Base-by-base conservation (phyloP, 2,797 vertebrate species). In the Periparus ater region DNA sequence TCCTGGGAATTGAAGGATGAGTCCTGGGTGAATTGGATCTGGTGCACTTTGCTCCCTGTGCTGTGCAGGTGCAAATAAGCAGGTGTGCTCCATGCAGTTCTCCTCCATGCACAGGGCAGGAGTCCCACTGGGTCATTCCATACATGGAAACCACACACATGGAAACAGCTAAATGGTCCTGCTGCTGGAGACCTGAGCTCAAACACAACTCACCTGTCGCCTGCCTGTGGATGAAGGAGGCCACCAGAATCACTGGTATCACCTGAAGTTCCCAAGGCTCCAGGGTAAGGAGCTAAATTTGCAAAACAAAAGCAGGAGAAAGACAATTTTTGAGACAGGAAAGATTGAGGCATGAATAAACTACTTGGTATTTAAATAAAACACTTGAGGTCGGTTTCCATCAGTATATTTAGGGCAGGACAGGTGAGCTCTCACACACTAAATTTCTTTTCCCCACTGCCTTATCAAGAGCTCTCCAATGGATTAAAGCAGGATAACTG, bases 311-410 rank as follows among this genome's bases (percentile, higher is more conserved):
- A 74, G 3, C 20, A n/a, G 6, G 9, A 17, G 17, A 7, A 70
- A 88, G 17, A 29, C 17, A 70, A 30, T 53, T 96, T 91, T 55
- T 78, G 54, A 86, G n/a, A 79, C 30, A 88, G 62, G 17, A 82
- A 86, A 38, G 30, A 61, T 11, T 13, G 60, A 85, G 34, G 25
- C 25, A 60, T 85, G 78, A 86, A 88, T 50, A 60, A 62, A 61
- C 75, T 47, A 47, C 40, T 45, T 62, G 57, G 53, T 11, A 7
- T 16, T 81, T 54, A 77, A 70, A 70, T 47, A 62, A 68, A 68
- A 54, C 14, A 34, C 54, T 38, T 38, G 74, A 54, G 5, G 5
- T 20, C 73, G 42, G 6, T 26, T 89, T 90, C 67, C 50, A n/a
- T 25, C 0, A 76, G 13, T 48, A 47, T 13, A 47, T 74, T 77